Evolutionary conservation across 2,888 invertebrate species (phyloP).

Genomic region (Erebia ligea): DNA sequence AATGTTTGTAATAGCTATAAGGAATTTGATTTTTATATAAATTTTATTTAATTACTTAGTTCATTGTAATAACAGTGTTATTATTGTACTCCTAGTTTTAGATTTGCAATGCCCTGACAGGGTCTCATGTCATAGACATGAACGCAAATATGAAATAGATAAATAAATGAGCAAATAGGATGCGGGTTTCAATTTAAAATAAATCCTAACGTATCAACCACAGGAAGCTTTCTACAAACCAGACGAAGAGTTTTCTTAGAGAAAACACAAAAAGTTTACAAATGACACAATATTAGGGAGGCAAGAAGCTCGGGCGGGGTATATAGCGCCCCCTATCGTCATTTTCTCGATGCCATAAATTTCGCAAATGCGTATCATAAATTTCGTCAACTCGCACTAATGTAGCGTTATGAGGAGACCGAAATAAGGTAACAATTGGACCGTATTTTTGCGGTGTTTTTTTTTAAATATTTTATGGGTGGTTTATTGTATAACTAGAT

Average conservation of each 20-base stretch:
- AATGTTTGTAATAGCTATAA: too few relatives aligned
- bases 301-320: constrained; percentile 27
- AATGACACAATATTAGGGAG: constrained; percentile 40
- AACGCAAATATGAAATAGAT: too few relatives aligned
- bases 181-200: too few relatives aligned
- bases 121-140: too few relatives aligned
- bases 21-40: too few relatives aligned
- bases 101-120: too few relatives aligned
- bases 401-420: constrained; percentile 60
- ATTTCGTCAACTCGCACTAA: constrained; percentile 67
- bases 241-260: not conserved
- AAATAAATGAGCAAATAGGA: too few relatives aligned
- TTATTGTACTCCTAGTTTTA: too few relatives aligned
- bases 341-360: constrained; percentile 63
- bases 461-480: constrained; percentile 22
- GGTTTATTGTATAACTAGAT: not conserved
- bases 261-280: constrained; percentile 27
- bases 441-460: constrained; percentile 34
- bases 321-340: constrained; percentile 43
- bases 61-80: too few relatives aligned
- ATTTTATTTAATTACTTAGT: too few relatives aligned
- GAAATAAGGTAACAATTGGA: constrained; percentile 38
- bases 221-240: too few relatives aligned
- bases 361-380: constrained; percentile 68
- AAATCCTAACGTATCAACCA: too few relatives aligned